A percentile compares a stretch with the other conserved stretches of the same genome.
These are phyloP conservation scores for Macroglossus sobrinus DNA, from an alignment of 2,113 vertebrate species.

Conservation along the genomic window DNA sequence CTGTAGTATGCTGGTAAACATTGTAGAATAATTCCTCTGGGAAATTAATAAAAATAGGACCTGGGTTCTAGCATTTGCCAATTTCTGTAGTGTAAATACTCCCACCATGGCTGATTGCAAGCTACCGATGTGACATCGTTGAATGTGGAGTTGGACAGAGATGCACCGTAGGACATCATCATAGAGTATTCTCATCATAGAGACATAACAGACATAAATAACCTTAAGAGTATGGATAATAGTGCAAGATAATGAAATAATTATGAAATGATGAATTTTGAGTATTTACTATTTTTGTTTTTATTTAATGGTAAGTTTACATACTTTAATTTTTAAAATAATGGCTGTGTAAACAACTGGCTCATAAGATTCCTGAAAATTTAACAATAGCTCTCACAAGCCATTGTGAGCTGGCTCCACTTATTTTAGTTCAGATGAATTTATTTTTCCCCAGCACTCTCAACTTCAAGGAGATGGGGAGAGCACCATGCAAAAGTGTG, in stretches of 20 bases:
- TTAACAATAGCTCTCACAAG: neutral
- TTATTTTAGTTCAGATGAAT: neutral
- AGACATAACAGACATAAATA: no score
- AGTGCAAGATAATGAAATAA: neutral
- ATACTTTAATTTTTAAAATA: neutral
- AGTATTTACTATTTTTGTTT: neutral
- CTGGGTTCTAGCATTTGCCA: neutral
- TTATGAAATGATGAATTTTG: neutral
- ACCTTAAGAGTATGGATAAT: no score
- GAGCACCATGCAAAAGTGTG: neutral
- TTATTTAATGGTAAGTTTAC: neutral
- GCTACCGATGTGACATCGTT: fast-evolving
- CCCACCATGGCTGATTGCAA: neutral
- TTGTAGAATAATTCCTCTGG: neutral
- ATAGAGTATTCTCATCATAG: fast-evolving
- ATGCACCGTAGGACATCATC: fast-evolving
- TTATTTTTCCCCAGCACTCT: fast-evolving
- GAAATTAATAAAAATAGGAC: neutral
- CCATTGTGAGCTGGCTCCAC: neutral
- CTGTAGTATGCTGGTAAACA: neutral
- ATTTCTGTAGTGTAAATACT: neutral
- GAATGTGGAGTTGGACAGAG: neutral
- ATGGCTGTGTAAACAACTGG: neutral
- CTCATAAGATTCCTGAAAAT: neutral
- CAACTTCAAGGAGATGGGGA: no score